phyloP scores from a whole-genome alignment of 2,113 vertebrate species.

The Aleadryas rufinucha region DNA sequence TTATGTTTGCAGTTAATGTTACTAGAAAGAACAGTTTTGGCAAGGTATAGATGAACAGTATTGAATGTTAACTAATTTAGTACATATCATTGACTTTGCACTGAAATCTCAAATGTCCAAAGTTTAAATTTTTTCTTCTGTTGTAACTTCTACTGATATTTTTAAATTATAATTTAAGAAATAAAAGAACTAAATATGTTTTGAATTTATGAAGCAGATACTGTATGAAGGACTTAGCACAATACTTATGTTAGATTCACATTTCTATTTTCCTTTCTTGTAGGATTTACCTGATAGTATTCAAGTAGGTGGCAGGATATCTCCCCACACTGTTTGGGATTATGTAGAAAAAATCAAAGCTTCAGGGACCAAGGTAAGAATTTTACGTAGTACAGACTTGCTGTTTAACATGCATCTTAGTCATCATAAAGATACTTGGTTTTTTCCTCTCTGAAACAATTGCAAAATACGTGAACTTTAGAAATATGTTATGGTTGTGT shows the following conservation, averaged over 20 bases:
- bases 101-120: neutral
- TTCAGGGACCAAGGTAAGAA: constrained; percentile 91
- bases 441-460: neutral
- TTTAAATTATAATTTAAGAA: neutral
- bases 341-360: constrained; percentile 98
- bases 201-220: neutral
- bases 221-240: neutral
- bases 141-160: neutral
- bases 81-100: neutral
- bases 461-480: neutral
- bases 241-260: neutral
- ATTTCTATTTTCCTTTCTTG: neutral
- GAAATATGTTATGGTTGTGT: neutral
- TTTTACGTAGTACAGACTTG: neutral
- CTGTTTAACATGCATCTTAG: neutral
- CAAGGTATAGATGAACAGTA: neutral
- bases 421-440: neutral
- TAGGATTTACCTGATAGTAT: constrained; percentile 96
- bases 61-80: neutral
- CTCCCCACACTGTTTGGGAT: constrained; percentile 96
- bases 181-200: neutral
- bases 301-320: constrained; percentile 95
- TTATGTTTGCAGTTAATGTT: neutral
- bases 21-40: neutral
- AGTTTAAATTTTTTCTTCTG: neutral